Evolutionary conservation across 2,888 invertebrate species (phyloP), one percentile per base, ranked within the genome.

Genomic region (Acanthosoma haemorrhoidale): DNA sequence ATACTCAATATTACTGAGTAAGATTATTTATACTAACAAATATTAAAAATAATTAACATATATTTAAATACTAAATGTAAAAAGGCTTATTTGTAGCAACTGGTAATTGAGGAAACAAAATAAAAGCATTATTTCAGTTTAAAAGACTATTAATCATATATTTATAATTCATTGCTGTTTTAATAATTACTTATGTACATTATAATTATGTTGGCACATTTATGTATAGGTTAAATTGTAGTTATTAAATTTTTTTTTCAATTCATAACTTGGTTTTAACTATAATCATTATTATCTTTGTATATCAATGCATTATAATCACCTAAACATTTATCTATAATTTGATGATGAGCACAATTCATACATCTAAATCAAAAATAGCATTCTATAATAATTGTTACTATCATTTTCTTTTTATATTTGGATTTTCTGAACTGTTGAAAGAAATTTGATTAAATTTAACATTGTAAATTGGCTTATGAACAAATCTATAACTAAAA

Each of bases 181-280:
- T 34, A 29, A 64, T 29, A 29, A 9, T 64, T 64, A 64, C 18
- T 38, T 64, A 64, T 64, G 16, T 64, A 64, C 64, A 64, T 31
- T 39, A 31, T 64, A 29, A 64, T 64, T 38, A 64, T 57, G 25
- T 64, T 64, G 41, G 38, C 38, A 64, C 64, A 64, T 41, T 64
- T 64, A 64, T 61, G n/a, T 64, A 64, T 41, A 64, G 41, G 8
- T 39, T 64, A 41, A 41, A 64, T 29, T 4, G 16, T 41, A 4
- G 5, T n/a, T 41, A 9, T 5, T 15, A 61, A 61, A 51, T n/a
- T 25, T n/a, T 21, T 61, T 36, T 61, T 61, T n/a, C 18, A 18
- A 38, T 61, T 61, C 60, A 36, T 13, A 60, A 13, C 16, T 36
- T 61, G 25, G 21, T 16, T n/a, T 16, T 64, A 15, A 31, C 18